Percentiles rank a stretch among this genome's conserved stretches.
Conservation (phyloP, 2,888 invertebrate genomes). For the Tubulanus polymorphus region DNA sequence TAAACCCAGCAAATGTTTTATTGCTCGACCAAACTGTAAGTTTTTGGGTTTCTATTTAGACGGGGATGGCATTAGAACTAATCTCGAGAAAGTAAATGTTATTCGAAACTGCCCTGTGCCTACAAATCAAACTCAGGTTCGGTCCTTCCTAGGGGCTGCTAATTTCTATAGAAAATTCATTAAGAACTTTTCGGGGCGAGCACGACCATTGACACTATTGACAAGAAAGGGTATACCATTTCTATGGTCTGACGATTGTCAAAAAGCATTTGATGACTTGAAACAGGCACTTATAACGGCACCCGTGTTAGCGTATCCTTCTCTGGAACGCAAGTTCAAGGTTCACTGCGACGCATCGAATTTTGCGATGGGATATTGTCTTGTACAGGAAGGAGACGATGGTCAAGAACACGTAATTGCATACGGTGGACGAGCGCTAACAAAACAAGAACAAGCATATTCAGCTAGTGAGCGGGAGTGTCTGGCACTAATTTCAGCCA, state of each 20-base stretch:
- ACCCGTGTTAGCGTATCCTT: constrained; percentile 14
- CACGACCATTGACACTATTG: neutral
- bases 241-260: constrained; percentile 6
- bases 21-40: neutral
- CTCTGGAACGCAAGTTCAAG: neutral
- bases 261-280: constrained; percentile 7
- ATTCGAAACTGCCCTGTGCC: neutral
- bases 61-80: neutral
- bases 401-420: constrained; percentile 9
- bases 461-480: neutral
- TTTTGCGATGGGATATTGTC: constrained; percentile 11
- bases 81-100: neutral
- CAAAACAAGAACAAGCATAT: constrained; percentile 2
- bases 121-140: neutral
- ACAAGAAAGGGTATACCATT: constrained; percentile 7
- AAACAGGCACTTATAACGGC: constrained; percentile 10
- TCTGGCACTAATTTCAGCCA: neutral
- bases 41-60: neutral
- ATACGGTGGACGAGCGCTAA: constrained; percentile 12
- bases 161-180: constrained; percentile 10
- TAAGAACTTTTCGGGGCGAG: neutral
- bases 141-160: constrained; percentile 1
- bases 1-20: neutral
- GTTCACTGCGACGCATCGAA: constrained; percentile 4
- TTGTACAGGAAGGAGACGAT: constrained; percentile 6